These are phyloP conservation scores for Labeo rohita DNA, from an alignment of 2,113 vertebrate genomes.

Conservation along the genomic window DNA sequence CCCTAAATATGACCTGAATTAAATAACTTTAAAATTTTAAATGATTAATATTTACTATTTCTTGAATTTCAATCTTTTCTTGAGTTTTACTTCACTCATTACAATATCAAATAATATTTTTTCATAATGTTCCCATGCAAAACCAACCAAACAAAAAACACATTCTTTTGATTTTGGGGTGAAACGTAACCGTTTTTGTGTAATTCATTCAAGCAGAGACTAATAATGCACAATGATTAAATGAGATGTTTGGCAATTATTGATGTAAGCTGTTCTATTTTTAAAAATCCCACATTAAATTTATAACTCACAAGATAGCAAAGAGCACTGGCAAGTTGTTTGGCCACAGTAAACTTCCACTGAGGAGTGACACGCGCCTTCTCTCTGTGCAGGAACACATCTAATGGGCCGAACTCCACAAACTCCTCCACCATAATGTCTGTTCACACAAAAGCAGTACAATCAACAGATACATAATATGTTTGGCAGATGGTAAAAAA, in stretches of 20 bases:
- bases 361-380: slow-evolving; percentile 75
- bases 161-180: not conserved
- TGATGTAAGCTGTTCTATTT: not conserved
- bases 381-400: slow-evolving; percentile 85
- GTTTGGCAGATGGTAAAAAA: not conserved
- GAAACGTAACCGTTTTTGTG: not conserved
- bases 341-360: slow-evolving; percentile 90
- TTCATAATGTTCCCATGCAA: not conserved
- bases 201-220: not conserved
- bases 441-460: slow-evolving; percentile 59
- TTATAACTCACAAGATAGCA: slow-evolving; percentile 85
- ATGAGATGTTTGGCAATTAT: not conserved
- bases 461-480: not conserved
- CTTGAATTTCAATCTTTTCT: not conserved
- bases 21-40: too few species aligned
- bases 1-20: too few species aligned
- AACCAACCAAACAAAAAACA: too few species aligned
- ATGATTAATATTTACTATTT: not conserved
- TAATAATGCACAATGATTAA: not conserved
- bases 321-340: slow-evolving; percentile 90
- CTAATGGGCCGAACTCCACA: slow-evolving; percentile 89
- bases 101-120: not conserved
- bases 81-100: not conserved
- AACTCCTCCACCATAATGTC: slow-evolving; percentile 94
- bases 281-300: not conserved